A percentile compares a stretch with the other conserved stretches of the same genome.
Conservation (phyloP, 2,797 vertebrate genomes). For the Neoniphon sammara region DNA sequence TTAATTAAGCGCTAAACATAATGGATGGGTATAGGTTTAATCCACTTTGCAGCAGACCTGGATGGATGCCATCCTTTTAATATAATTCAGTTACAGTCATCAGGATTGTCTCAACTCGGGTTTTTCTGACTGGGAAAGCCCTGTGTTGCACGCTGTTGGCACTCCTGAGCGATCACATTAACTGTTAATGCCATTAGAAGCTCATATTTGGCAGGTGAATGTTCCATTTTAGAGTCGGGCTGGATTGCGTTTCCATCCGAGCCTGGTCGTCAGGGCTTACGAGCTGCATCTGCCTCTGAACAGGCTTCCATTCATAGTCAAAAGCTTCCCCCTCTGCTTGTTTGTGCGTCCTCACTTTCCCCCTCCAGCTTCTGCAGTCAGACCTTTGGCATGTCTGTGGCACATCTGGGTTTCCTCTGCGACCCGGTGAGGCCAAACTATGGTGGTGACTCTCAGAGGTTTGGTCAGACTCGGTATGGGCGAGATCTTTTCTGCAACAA, state of each 20-base stretch:
- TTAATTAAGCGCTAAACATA: slow-evolving; percentile 70
- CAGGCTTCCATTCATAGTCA: too few species aligned
- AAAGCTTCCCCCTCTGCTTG: neutral
- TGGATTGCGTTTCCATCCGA: slow-evolving; percentile 13
- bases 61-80: slow-evolving; percentile 70
- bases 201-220: slow-evolving; percentile 8
- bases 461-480: slow-evolving; percentile 1
- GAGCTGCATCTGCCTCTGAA: neutral
- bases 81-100: slow-evolving; percentile 66
- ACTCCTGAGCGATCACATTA: neutral
- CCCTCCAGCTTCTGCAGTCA: slow-evolving; percentile 15
- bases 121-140: slow-evolving; percentile 48
- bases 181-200: slow-evolving; percentile 17
- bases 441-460: neutral
- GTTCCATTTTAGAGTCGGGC: slow-evolving; percentile 35
- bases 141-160: neutral
- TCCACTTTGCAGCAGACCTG: slow-evolving; percentile 72
- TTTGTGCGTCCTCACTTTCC: slow-evolving; percentile 16
- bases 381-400: slow-evolving; percentile 2
- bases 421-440: slow-evolving; percentile 14
- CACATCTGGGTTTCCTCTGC: slow-evolving; percentile 35
- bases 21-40: slow-evolving; percentile 74
- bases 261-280: slow-evolving; percentile 5
- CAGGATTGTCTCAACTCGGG: slow-evolving; percentile 66
- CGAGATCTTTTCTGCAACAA: neutral